Conservation (phyloP, 2,797 vertebrate genomes). For the Ficedula albicollis region DNA sequence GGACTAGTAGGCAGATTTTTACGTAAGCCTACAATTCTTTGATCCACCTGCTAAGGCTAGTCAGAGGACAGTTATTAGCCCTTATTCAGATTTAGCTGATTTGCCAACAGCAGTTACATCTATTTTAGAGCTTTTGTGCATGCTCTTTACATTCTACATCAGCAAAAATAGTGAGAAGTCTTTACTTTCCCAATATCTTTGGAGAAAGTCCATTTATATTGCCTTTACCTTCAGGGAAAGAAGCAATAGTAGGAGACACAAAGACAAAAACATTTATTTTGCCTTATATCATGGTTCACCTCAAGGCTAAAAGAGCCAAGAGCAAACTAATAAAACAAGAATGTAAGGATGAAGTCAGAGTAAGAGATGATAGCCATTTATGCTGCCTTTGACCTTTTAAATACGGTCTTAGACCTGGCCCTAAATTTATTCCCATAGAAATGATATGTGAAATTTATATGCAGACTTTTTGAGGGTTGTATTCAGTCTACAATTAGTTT, state of each 20-base stretch:
- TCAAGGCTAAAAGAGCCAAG: background rate
- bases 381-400: background rate
- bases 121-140: background rate
- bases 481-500: background rate
- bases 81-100: background rate
- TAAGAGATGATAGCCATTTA: background rate
- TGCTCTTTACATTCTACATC: background rate
- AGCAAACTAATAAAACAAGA: background rate
- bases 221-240: background rate
- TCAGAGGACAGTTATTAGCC: background rate
- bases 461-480: fast-evolving
- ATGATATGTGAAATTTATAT: background rate
- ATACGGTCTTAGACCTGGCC: background rate
- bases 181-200: background rate
- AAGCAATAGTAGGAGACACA: background rate
- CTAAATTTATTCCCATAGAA: background rate
- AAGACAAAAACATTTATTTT: background rate
- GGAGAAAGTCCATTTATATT: background rate
- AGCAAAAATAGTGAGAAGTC: background rate
- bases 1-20: background rate
- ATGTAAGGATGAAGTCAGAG: background rate
- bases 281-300: background rate
- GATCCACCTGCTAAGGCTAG: background rate
- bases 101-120: background rate
- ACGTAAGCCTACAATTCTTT: background rate